phyloP scores from a whole-genome alignment of 2,888 invertebrate genomes.

The Xestobium rufovillosum region DNA sequence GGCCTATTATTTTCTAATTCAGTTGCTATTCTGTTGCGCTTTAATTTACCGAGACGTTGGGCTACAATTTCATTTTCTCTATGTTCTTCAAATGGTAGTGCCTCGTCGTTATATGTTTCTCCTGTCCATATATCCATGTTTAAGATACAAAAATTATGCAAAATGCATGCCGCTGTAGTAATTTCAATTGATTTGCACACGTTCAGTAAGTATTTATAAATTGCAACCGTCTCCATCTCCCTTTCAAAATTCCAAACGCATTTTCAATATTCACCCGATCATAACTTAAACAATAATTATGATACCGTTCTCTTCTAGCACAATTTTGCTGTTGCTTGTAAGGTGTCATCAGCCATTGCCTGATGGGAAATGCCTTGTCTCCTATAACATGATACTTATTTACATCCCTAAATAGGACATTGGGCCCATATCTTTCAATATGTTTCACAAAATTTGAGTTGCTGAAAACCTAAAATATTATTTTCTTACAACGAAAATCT shows the following conservation, averaged over 20 bases:
- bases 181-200: no score
- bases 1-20: no score
- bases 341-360: constrained; percentile 12
- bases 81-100: no score
- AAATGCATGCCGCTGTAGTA: constrained; percentile 6
- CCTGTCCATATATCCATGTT: constrained; percentile 5
- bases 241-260: constrained; percentile 11
- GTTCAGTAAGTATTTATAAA: constrained; percentile 9
- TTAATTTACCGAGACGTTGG: no score
- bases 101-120: constrained; percentile 5
- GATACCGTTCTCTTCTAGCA: background rate
- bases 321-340: constrained; percentile 5
- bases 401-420: constrained; percentile 8
- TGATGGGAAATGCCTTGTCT: constrained; percentile 10
- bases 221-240: constrained; percentile 9
- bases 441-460: constrained; percentile 4
- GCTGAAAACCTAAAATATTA: constrained; percentile 4
- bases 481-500: background rate
- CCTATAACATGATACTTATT: constrained; percentile 11
- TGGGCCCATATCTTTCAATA: constrained; percentile 7
- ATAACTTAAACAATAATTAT: constrained; percentile 7
- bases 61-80: no score
- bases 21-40: no score
- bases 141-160: constrained; percentile 11
- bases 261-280: constrained; percentile 9